A percentile compares a stretch with the other conserved stretches of the same genome.
These are phyloP conservation scores for Apodemia zela DNA, from an alignment of 2,888 invertebrate genomes.

Conservation along the genomic window DNA sequence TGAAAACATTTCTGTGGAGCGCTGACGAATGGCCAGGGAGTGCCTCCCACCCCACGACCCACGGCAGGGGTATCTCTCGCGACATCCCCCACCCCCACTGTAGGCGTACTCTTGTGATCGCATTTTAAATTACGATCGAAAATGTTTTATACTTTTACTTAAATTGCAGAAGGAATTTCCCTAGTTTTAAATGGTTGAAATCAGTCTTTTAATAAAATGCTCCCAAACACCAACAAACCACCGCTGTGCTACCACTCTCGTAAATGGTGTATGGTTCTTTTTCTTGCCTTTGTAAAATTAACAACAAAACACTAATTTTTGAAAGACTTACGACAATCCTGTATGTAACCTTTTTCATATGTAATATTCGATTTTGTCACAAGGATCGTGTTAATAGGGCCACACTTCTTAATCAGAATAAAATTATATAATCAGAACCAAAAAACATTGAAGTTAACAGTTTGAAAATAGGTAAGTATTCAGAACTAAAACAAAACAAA, in stretches of 20 bases:
- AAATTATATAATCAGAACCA: too few species aligned
- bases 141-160: conserved; percentile 7
- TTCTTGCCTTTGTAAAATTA: too few species aligned
- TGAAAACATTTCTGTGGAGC: conserved; percentile 73
- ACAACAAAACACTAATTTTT: too few species aligned
- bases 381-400: too few species aligned
- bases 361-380: too few species aligned
- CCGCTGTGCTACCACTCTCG: neutral
- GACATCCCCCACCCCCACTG: conserved; percentile 35
- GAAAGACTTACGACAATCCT: too few species aligned
- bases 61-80: conserved; percentile 29
- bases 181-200: neutral
- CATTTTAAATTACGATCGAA: conserved; percentile 31
- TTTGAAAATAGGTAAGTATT: too few species aligned
- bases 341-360: too few species aligned
- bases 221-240: neutral
- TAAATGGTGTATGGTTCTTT: too few species aligned
- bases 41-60: conserved; percentile 30
- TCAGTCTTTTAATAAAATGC: neutral
- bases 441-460: too few species aligned
- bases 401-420: too few species aligned
- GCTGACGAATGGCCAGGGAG: conserved; percentile 49
- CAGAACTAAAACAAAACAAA: too few species aligned
- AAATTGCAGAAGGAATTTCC: neutral
- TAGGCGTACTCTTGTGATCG: conserved; percentile 34